Evolutionary conservation across 2,797 vertebrate genomes (phyloP).

Genomic region (Danio albolineatus): DNA sequence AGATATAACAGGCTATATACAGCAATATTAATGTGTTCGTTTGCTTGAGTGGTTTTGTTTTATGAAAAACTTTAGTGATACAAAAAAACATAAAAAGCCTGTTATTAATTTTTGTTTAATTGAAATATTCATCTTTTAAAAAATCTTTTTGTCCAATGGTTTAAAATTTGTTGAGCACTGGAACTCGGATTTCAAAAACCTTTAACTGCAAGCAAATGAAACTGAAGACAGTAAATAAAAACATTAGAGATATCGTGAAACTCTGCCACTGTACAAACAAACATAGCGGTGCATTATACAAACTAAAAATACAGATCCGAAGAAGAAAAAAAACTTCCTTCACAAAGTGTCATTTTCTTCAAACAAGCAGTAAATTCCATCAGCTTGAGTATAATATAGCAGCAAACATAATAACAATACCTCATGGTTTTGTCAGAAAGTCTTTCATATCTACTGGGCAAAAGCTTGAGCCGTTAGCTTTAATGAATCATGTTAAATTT

Average conservation of each 20-base stretch:
- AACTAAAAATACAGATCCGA: slow-evolving; percentile 12
- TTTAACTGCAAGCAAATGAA: slow-evolving; percentile 7
- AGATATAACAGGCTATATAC: neutral
- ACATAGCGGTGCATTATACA: neutral
- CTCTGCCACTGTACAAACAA: slow-evolving; percentile 18
- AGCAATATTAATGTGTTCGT: neutral
- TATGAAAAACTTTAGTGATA: slow-evolving; percentile 7
- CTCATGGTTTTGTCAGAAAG: slow-evolving; percentile 12
- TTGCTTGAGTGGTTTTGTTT: neutral
- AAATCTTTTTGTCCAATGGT: neutral
- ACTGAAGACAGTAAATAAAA: neutral
- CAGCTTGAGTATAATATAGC: slow-evolving; percentile 24
- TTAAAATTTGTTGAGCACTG: slow-evolving; percentile 1
- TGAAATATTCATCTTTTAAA: neutral
- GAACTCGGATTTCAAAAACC: neutral
- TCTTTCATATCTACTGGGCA: neutral
- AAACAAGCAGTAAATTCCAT: neutral
- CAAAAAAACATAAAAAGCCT: neutral
- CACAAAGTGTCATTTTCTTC: neutral
- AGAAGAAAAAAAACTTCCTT: neutral
- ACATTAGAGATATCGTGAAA: neutral
- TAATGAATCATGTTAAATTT: neutral
- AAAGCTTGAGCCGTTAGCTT: neutral
- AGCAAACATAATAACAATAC: slow-evolving; percentile 37
- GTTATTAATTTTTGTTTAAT: neutral